Evolutionary conservation across 64 coral and sea anemone genomes (phyloP).

Genomic region (Dendronephthya gigantea): DNA sequence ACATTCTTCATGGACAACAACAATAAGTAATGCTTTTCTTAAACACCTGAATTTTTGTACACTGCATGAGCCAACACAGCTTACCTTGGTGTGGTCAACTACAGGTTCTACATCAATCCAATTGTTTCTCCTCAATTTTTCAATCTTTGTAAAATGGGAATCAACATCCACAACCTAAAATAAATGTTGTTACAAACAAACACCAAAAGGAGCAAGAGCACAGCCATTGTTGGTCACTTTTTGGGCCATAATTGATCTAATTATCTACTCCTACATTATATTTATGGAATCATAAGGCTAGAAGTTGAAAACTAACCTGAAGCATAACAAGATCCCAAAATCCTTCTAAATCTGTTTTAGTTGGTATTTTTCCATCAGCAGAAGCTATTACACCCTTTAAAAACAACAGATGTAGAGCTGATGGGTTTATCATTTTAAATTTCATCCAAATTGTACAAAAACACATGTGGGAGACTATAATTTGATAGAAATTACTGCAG

Average conservation of each 20-base stretch:
- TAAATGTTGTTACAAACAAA: not conserved
- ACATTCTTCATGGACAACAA: too few relatives aligned
- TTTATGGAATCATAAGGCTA: too few relatives aligned
- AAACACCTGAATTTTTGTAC: too few relatives aligned
- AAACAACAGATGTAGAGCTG: not conserved
- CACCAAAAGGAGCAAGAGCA: not conserved
- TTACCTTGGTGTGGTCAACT: conserved; percentile 45
- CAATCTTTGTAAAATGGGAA: conserved; percentile 64
- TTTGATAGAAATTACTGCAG: not conserved
- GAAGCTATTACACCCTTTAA: conserved; percentile 48
- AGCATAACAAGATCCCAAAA: conserved; percentile 99
- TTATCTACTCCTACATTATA: too few relatives aligned
- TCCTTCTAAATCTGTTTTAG: conserved; percentile 80
- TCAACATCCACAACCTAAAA: conserved; percentile 81
- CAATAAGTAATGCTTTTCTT: too few relatives aligned
- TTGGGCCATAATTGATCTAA: too few relatives aligned
- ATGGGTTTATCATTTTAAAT: too few relatives aligned
- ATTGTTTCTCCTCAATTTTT: conserved; percentile 67
- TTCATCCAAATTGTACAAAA: not conserved
- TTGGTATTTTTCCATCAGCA: conserved; percentile 71
- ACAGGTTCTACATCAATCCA: conserved; percentile 47
- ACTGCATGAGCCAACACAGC: too few relatives aligned
- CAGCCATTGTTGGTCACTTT: too few relatives aligned
- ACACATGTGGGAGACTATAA: not conserved
- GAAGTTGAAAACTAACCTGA: conserved; percentile 38